These are phyloP conservation scores for Myripristis jacobus DNA, from an alignment of 2,797 vertebrate genomes.

Conservation along the genomic window DNA sequence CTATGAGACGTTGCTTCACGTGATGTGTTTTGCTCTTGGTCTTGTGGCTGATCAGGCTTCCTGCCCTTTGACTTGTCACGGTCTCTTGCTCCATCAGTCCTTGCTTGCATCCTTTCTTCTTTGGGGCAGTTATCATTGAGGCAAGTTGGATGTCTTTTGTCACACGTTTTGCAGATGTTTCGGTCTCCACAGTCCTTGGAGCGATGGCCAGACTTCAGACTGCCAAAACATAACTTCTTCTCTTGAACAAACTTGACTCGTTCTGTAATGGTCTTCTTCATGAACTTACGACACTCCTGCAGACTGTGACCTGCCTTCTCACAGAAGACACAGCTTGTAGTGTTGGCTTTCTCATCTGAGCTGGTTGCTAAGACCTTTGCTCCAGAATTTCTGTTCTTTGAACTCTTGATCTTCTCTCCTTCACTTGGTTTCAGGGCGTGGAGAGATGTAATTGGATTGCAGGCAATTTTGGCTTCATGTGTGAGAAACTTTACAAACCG, in stretches of 20 bases:
- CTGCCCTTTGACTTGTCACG: background rate
- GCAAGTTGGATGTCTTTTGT: slow-evolving; percentile 33
- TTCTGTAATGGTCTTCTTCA: background rate
- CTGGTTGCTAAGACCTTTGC: slow-evolving; percentile 15
- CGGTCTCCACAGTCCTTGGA: slow-evolving; percentile 30
- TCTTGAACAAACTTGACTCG: slow-evolving; percentile 34
- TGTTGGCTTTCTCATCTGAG: background rate
- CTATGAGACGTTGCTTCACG: slow-evolving; percentile 26
- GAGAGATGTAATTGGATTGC: slow-evolving; percentile 23
- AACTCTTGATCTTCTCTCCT: slow-evolving; percentile 2
- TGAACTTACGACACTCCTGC: slow-evolving; percentile 6
- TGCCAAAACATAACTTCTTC: slow-evolving; percentile 32
- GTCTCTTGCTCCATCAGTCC: background rate
- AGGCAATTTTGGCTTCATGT: slow-evolving; percentile 31
- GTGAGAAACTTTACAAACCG: slow-evolving; percentile 38
- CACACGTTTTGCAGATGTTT: background rate
- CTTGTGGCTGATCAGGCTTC: background rate
- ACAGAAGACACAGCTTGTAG: slow-evolving; percentile 26
- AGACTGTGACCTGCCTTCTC: slow-evolving; percentile 36
- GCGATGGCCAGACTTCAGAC: slow-evolving; percentile 28
- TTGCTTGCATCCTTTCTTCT: background rate
- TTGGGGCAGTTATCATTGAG: slow-evolving; percentile 19
- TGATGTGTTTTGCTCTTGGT: background rate
- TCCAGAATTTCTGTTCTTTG: slow-evolving; percentile 17
- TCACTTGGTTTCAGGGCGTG: slow-evolving; percentile 29